Base-by-base conservation (phyloP, 2,888 invertebrate species). In the Kryphioiulus occultus region DNA sequence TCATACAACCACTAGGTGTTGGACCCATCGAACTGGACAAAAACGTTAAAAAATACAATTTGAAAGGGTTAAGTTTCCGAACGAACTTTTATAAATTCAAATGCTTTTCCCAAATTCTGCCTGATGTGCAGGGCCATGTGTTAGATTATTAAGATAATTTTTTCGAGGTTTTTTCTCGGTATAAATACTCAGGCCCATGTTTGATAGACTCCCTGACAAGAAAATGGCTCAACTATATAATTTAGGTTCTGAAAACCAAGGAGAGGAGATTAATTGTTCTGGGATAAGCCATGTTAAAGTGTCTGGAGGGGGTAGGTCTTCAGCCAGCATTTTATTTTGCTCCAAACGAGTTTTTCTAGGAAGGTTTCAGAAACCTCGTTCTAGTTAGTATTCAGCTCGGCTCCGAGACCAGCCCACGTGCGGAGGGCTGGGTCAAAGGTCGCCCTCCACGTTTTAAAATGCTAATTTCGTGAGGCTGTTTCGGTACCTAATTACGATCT, bases 311-410 rank as follows among this genome's bases (percentile, higher is more conserved):
- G 26, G n/a, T n/a, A n/a, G n/a, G n/a, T n/a, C n/a, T n/a, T n/a
- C n/a, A n/a, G n/a, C n/a, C n/a, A n/a, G n/a, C n/a, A n/a, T n/a
- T n/a, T n/a, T n/a, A 47, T 68, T 68, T 26, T 22, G 26, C n/a
- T 68, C 4, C 26, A 26, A 68, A 68, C 68, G 22, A 68, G 68
- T 68, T 68, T 68, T 68, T 22, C 68, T 22, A 68, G 1, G 22
- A 68, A 68, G 68, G 68, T 68, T 68, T 9, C 26, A 7, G 26
- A 68, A 68, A 26, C 68, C 68, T 68, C 26, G 68, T 68, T 68
- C 68, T 68, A 68, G 68, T 68, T 68, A 68, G 68, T 68, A 68
- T 68, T 68, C 68, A 68, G 26, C 68, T 68, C 68, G 68, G 68
- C 68, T 68, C 53, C n/a, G 22, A 19, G 26, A 68, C 26, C 68